Evolutionary conservation across 2,888 invertebrate genomes (phyloP).

Genomic region (Hydroisotoma schaefferi): DNA sequence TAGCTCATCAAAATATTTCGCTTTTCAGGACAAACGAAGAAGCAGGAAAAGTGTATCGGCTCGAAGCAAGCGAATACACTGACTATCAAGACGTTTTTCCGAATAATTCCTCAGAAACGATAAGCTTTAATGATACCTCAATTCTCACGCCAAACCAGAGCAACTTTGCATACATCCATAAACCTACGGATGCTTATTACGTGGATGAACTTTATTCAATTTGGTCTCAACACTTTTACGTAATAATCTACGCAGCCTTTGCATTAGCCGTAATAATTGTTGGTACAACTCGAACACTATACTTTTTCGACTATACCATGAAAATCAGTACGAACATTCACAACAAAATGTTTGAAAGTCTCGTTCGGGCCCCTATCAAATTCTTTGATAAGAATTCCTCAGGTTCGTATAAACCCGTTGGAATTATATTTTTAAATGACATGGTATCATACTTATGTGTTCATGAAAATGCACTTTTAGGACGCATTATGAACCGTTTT

Average conservation of each 20-base stretch:
- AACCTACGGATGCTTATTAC: neutral
- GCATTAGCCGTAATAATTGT: slow-evolving; percentile 50
- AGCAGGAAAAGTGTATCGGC: neutral
- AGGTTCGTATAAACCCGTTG: slow-evolving; percentile 41
- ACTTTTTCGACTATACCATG: slow-evolving; percentile 53
- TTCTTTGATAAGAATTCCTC: slow-evolving; percentile 47
- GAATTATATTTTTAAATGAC: neutral
- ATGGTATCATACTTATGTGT: no score
- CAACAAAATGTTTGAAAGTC: slow-evolving; percentile 54
- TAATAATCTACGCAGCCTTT: slow-evolving; percentile 52
- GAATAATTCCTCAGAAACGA: neutral
- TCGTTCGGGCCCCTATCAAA: slow-evolving; percentile 54
- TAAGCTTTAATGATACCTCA: slow-evolving; percentile 1
- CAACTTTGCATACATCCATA: slow-evolving; percentile 15
- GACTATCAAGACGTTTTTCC: no score
- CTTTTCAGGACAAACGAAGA: slow-evolving; percentile 14
- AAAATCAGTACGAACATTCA: slow-evolving; percentile 54
- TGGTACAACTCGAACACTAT: slow-evolving; percentile 52
- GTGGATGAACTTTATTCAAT: neutral
- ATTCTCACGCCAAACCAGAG: neutral
- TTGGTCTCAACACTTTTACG: slow-evolving; percentile 51
- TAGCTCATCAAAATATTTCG: neutral
- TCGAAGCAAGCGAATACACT: no score
- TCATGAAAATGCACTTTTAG: slow-evolving; percentile 53
- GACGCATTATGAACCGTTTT: slow-evolving; percentile 76